Base-by-base conservation (phyloP, 1,140 invertebrate genomes). In the Drosophila bocqueti region DNA sequence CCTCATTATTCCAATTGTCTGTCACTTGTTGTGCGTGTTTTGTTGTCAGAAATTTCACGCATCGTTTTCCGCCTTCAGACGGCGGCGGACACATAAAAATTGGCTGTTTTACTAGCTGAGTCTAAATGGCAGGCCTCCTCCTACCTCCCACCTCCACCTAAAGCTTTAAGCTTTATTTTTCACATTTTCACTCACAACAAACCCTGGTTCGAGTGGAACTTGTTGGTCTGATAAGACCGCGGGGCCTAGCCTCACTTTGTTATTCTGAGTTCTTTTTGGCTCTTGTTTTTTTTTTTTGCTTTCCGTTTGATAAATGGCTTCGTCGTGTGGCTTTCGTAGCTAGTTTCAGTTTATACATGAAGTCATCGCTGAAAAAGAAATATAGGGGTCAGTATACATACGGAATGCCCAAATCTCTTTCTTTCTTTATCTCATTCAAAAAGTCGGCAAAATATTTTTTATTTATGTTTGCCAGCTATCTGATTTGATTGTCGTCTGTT, bases 21-120 rank as follows among this genome's bases (percentile, higher is more conserved):
- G 43, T 72, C 80, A 83, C 81, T 87, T 87, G 84, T 89, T 87
- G 80, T 79, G 76, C 75, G 66, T 89, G 84, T 81, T 81, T 83
- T 75, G 69, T 69, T 79, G 77, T 75, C 84, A 78, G 62, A 71
- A 84, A 90, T 76, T 87, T 84, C 78, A 89, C 85, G 84, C 84
- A 84, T 89, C 62, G 77, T 89, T 75, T 89, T 87, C 62, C 38
- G 62, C 57, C 49, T 66, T 69, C 52, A 38, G 34, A n/a, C 24
- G 26, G 38, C 42, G 21, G 18, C 49, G 46, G 58, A 60, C 49
- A 52, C 61, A 66, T 67, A 54, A 64, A 69, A 66, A 58, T 75
- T 64, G 60, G 24, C 60, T 40, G 36, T 72, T 49, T 72, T 43
- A 50, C 36, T 61, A 50, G 38, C 67, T 50, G 10, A 61, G 69